These are phyloP conservation scores for Globia sparganii DNA, from an alignment of 2,888 invertebrate genomes.

Conservation along the genomic window DNA sequence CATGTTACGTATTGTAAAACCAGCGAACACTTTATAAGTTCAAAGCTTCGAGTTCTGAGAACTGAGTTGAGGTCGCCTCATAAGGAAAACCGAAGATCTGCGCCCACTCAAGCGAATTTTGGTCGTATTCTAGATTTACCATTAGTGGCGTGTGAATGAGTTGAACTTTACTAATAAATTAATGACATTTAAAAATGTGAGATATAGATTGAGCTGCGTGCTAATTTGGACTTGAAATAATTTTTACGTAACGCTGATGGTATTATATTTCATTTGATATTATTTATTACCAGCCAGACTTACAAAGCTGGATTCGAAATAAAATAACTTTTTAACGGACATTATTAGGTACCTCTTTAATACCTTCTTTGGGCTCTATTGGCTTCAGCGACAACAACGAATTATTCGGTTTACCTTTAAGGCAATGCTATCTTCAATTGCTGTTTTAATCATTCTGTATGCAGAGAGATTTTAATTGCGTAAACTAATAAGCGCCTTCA, in stretches of 20 bases:
- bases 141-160: conserved; percentile 71
- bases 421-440: not conserved
- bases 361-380: not conserved
- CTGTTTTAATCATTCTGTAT: not conserved
- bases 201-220: conserved; percentile 4
- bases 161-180: conserved; percentile 60
- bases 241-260: conserved; percentile 2
- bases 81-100: conserved; percentile 76
- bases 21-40: conserved; percentile 56
- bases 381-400: not conserved
- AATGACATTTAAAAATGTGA: conserved; percentile 37
- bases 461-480: conserved; percentile 10
- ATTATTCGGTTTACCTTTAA: not conserved
- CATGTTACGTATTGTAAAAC: conserved; percentile 53
- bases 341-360: not conserved
- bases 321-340: not conserved
- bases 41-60: conserved; percentile 70
- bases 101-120: conserved; percentile 72
- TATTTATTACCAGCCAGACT: not conserved
- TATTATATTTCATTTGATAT: not conserved
- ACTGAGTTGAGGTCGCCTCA: conserved; percentile 68
- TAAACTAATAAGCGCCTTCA: not conserved
- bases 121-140: conserved; percentile 64
- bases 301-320: not conserved
- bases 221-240: conserved; percentile 13